phyloP scores from a whole-genome alignment of 2,797 vertebrate species.

The Bradypus variegatus region DNA sequence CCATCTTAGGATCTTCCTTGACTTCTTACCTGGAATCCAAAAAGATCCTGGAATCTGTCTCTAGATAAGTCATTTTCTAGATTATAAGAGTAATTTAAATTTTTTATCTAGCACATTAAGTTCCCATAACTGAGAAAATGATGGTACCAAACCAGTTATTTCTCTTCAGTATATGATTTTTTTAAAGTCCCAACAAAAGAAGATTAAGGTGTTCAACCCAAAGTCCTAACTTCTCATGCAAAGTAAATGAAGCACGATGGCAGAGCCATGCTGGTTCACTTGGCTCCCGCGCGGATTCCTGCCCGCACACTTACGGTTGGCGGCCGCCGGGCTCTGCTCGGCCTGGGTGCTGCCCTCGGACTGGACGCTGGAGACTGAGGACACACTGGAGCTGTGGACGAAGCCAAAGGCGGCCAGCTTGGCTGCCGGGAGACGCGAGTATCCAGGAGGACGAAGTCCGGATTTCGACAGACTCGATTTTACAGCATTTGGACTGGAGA shows the following conservation, averaged over 20 bases:
- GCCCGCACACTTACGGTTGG: constrained; percentile 80
- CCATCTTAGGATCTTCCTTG: not conserved
- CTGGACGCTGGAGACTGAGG: constrained; percentile 89
- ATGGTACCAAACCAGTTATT: not conserved
- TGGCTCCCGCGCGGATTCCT: no score
- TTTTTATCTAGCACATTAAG: not conserved
- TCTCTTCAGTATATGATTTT: not conserved
- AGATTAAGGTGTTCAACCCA: not conserved
- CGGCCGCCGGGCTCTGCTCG: constrained; percentile 74
- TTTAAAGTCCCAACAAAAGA: not conserved
- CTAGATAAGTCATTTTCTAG: not conserved
- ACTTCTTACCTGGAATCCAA: not conserved
- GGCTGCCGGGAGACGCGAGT: constrained; percentile 83
- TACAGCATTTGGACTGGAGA: constrained; percentile 72
- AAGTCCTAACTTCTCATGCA: not conserved
- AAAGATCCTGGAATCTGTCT: not conserved
- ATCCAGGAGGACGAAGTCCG: constrained; percentile 90
- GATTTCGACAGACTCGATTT: constrained; percentile 86
- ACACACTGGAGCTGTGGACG: constrained; percentile 85
- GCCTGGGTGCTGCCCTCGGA: constrained; percentile 82
- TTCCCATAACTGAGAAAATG: not conserved
- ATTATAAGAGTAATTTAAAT: not conserved
- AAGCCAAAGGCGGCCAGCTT: constrained; percentile 87
- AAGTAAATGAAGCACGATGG: not conserved
- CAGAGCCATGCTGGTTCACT: fast-evolving